Percentiles rank a stretch among this genome's conserved stretches.
These are phyloP conservation scores for Neocrepidodera transversa DNA, from an alignment of 2,888 invertebrate genomes.

Conservation along the genomic window DNA sequence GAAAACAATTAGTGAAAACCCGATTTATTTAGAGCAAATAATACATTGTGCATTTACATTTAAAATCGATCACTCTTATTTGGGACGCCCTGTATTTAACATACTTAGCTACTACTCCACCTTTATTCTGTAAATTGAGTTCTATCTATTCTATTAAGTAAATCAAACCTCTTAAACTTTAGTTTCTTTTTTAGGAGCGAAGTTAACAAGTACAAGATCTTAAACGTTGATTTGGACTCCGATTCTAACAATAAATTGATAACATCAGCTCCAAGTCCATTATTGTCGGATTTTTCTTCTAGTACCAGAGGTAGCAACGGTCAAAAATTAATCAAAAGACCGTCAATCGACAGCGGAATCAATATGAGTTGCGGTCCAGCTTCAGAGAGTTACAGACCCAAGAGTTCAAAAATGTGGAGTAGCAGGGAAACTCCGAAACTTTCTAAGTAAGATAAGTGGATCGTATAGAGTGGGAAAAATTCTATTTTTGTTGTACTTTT, in stretches of 20 bases:
- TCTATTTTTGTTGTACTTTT: constrained; percentile 16
- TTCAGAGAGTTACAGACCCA: constrained; percentile 54
- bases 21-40: no score
- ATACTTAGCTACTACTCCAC: no score
- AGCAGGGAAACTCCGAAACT: constrained; percentile 58
- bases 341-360: constrained; percentile 82
- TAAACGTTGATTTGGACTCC: constrained; percentile 60
- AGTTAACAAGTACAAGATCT: constrained; percentile 62
- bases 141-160: no score
- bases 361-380: constrained; percentile 66
- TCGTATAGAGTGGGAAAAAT: no score
- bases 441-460: constrained; percentile 62
- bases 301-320: constrained; percentile 52
- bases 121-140: no score
- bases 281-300: constrained; percentile 54
- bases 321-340: constrained; percentile 69
- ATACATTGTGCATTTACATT: no score
- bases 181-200: constrained; percentile 60
- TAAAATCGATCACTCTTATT: no score
- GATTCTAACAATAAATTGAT: constrained; percentile 55
- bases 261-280: constrained; percentile 54
- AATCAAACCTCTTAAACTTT: no score
- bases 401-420: constrained; percentile 49
- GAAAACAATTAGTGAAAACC: no score
- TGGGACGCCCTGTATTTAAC: no score